A percentile compares a stretch with the other conserved stretches of the same genome.
These are phyloP conservation scores for Lophochroa leadbeateri DNA, from an alignment of 2,113 vertebrate genomes.

Conservation along the genomic window DNA sequence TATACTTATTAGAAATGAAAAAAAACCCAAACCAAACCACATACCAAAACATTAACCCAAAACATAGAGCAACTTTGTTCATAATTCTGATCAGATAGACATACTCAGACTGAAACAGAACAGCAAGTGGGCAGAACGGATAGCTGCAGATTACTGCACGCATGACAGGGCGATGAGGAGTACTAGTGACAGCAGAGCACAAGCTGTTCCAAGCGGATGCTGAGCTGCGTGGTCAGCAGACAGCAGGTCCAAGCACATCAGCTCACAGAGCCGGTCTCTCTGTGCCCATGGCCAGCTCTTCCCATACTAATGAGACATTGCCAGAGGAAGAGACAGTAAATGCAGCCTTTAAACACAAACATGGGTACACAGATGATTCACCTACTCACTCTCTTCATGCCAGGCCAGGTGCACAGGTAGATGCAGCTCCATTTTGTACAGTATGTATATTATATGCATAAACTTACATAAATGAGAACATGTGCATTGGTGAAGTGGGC, in stretches of 20 bases:
- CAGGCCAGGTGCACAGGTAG: neutral
- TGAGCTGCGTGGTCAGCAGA: neutral
- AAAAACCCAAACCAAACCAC: neutral
- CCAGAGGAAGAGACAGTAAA: rapidly evolving
- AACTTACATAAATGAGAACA: neutral
- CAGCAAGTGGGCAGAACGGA: rapidly evolving
- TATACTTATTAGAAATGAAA: neutral
- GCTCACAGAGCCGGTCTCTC: neutral
- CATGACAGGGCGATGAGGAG: neutral
- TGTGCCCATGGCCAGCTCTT: neutral
- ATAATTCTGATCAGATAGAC: rapidly evolving
- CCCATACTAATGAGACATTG: neutral
- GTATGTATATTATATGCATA: neutral
- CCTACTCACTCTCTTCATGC: rapidly evolving
- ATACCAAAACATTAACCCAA: neutral
- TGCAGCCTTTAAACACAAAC: neutral
- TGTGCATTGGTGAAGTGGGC: neutral
- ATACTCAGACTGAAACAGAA: neutral
- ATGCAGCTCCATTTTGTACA: neutral
- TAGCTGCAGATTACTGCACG: rapidly evolving
- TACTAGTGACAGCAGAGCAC: neutral
- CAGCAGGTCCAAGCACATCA: neutral
- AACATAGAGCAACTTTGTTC: neutral
- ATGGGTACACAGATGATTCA: rapidly evolving
- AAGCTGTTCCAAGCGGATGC: rapidly evolving